A percentile compares a stretch with the other conserved stretches of the same genome.
Evolutionary conservation across 2,888 invertebrate genomes (phyloP).

Genomic region (Drosophila mettleri): DNA sequence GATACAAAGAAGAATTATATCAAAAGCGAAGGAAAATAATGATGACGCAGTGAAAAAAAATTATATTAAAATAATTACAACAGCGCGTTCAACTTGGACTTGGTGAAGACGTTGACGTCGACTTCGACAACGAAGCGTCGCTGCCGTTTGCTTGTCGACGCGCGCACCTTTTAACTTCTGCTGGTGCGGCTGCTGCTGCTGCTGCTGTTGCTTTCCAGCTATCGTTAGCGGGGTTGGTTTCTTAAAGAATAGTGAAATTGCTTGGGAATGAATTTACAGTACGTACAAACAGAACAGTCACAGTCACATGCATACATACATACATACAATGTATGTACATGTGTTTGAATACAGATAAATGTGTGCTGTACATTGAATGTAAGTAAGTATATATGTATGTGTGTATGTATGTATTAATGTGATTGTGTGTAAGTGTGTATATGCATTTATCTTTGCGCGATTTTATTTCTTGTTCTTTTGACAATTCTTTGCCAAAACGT

Average conservation of each 20-base stretch:
- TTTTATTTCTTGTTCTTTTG: conserved; percentile 45
- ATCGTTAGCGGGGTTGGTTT: conserved; percentile 68
- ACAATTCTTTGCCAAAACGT: conserved; percentile 61
- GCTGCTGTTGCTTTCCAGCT: conserved; percentile 43
- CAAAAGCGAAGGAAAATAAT: conserved; percentile 78
- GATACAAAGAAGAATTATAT: conserved; percentile 79
- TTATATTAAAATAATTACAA: conserved; percentile 79
- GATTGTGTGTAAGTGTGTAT: conserved; percentile 14
- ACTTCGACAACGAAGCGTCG: conserved; percentile 56
- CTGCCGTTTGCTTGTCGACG: conserved; percentile 60
- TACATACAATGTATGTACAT: no score
- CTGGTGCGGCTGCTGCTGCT: conserved; percentile 11
- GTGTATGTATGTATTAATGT: neutral
- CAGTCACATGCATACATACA: conserved; percentile 8
- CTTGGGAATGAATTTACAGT: conserved; percentile 64
- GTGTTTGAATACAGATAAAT: conserved; percentile 12
- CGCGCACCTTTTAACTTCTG: conserved; percentile 63
- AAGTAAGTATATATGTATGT: conserved; percentile 3
- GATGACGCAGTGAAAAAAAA: conserved; percentile 80
- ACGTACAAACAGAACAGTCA: conserved; percentile 18
- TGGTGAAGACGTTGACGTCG: conserved; percentile 59
- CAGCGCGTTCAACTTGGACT: conserved; percentile 71
- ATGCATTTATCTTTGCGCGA: conserved; percentile 45
- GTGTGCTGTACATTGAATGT: conserved; percentile 9
- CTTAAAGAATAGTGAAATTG: conserved; percentile 70